Percentiles rank a stretch among this genome's conserved stretches.
Conservation (phyloP, 64 coral and sea anemone genomes). For the Montipora efflorescens region DNA sequence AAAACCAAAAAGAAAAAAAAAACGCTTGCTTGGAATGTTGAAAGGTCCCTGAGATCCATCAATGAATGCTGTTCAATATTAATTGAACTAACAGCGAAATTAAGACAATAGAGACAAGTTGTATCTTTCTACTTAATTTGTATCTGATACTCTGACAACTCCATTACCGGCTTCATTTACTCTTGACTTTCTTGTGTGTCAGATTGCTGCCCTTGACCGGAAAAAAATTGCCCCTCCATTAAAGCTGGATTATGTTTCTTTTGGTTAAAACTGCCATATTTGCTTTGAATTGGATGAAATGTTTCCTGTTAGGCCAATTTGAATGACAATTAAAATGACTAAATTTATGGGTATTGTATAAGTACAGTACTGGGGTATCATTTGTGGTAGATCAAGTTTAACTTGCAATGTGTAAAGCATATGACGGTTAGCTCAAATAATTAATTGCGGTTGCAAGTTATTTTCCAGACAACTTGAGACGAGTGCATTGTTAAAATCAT, state of each 20-base stretch:
- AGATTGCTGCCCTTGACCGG: conserved; percentile 11
- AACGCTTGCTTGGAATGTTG: background rate
- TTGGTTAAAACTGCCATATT: background rate
- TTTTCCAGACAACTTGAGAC: background rate
- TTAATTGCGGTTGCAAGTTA: background rate
- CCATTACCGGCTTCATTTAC: background rate
- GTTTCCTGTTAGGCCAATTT: conserved; percentile 7
- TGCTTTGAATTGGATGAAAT: background rate
- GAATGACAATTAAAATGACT: background rate
- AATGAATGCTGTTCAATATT: background rate
- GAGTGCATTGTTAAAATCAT: background rate
- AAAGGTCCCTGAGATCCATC: background rate
- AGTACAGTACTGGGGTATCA: background rate
- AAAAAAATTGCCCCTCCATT: conserved; percentile 8
- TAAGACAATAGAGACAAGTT: background rate
- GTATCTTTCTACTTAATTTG: background rate
- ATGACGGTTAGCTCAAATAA: background rate
- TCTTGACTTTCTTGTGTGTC: background rate
- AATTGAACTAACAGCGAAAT: background rate
- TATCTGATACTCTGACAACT: background rate
- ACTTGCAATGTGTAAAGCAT: background rate
- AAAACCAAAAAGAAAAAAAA: background rate
- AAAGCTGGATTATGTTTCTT: conserved; percentile 11
- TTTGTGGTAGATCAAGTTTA: background rate
- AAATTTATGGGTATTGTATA: background rate